These are phyloP conservation scores for Neuroscelio doddi DNA, from an alignment of 2,888 invertebrate genomes.

Conservation along the genomic window DNA sequence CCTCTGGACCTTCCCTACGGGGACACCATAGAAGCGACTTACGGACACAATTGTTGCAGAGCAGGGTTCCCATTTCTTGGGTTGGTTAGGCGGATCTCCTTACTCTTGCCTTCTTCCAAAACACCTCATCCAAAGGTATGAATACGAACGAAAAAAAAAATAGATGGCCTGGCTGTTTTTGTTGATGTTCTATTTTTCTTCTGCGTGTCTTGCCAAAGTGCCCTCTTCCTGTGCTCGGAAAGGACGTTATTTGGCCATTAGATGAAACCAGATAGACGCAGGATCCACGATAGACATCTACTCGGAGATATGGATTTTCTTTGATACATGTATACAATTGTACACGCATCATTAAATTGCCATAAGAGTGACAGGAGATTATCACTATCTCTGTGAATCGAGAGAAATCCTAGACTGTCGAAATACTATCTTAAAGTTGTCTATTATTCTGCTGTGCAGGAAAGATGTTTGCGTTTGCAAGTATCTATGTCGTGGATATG, in stretches of 20 bases:
- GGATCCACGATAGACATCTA: constrained; percentile 18
- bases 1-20: constrained; percentile 28
- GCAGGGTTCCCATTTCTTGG: constrained; percentile 18
- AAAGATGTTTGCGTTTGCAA: constrained; percentile 16
- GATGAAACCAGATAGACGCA: constrained; percentile 39
- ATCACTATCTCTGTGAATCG: constrained; percentile 13
- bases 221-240: constrained; percentile 23
- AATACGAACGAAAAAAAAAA: constrained; percentile 14
- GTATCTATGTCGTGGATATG: constrained; percentile 15
- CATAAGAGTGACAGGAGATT: constrained; percentile 22
- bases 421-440: constrained; percentile 26
- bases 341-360: constrained; percentile 36
- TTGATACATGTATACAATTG: constrained; percentile 21
- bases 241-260: constrained; percentile 25
- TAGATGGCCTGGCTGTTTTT: constrained; percentile 19
- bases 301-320: constrained; percentile 22
- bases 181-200: constrained; percentile 18
- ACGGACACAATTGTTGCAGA: constrained; percentile 21
- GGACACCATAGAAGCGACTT: constrained; percentile 31
- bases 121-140: constrained; percentile 24
- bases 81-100: constrained; percentile 11
- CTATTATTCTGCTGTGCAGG: constrained; percentile 16
- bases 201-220: constrained; percentile 7
- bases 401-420: constrained; percentile 19
- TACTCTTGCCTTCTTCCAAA: constrained; percentile 24